Conservation (phyloP, 2,797 vertebrate species). For the Periophthalmus magnuspinnatus region DNA sequence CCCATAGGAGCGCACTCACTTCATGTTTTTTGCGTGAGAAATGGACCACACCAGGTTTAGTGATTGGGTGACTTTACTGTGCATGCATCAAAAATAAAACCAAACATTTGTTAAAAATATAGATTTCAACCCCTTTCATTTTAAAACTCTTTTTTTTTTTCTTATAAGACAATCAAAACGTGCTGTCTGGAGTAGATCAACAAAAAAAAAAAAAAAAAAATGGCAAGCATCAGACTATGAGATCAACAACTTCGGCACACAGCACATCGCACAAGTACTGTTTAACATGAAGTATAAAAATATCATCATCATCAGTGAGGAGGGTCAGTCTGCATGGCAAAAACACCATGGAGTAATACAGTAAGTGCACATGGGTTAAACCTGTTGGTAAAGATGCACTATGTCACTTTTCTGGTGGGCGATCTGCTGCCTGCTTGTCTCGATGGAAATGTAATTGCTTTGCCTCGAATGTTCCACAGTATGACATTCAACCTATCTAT, state of each 20-base stretch:
- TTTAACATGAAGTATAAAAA: conserved; percentile 84
- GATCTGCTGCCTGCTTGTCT: neutral
- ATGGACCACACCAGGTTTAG: conserved; percentile 20
- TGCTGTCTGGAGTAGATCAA: conserved; percentile 66
- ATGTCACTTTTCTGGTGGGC: neutral
- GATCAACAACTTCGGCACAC: conserved; percentile 61
- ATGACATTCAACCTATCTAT: too few relatives aligned
- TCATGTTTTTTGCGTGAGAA: conserved; percentile 22
- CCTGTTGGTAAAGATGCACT: conserved; percentile 71
- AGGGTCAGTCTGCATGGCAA: conserved; percentile 81
- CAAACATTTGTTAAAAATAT: conserved; percentile 33
- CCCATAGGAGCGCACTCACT: conserved; percentile 32
- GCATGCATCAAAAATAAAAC: conserved; percentile 55
- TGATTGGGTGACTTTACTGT: conserved; percentile 29
- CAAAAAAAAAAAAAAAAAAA: conserved; percentile 55
- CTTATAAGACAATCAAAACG: conserved; percentile 57
- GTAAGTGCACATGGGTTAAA: conserved; percentile 92
- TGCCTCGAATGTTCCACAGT: neutral
- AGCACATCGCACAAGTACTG: conserved; percentile 80
- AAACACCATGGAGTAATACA: conserved; percentile 85
- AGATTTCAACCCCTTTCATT: conserved; percentile 8
- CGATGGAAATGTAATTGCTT: neutral
- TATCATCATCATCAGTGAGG: conserved; percentile 88
- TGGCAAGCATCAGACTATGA: conserved; percentile 69
- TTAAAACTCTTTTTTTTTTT: conserved; percentile 16